Base-by-base conservation (phyloP, 1,140 invertebrate species). In the Pogonus chalceus region DNA sequence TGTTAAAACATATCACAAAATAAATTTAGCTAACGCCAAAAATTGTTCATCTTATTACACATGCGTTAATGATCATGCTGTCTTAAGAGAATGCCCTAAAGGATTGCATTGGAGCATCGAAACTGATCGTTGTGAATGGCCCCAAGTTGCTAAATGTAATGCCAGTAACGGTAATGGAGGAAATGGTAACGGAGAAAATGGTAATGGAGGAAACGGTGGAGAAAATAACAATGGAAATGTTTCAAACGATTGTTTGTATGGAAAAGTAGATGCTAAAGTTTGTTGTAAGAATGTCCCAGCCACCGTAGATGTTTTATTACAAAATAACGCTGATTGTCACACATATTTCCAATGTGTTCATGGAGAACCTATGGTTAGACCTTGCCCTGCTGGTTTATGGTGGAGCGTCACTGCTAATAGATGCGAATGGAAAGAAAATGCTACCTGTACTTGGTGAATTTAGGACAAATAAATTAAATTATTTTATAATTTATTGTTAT, bases 41-140 rank as follows among this genome's bases (percentile, higher is more conserved):
- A 63, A 68, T 31, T 68, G 66, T 31, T 47, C 56, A 12, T 65
- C 65, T n/a, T 68, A 66, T 26, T 53, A 66, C 39, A 57, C 62
- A 1, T 68, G 66, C 51, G 58, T 56, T 47, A 64, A 65, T 7
- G 58, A 54, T 59, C 57, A 64, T 56, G 60, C 62, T 24, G 26
- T 65, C 23, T 58, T 59, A 12, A 65, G 68, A 60, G 55, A 62
- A 48, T 68, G 66, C 48, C 66, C 66, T 3, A n/a, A 12, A 14
- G 66, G 66, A 1, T 49, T 66, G 23, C 66, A 68, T 49, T 68
- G 66, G n/a, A 65, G 62, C 57, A 35, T 48, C 2, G 48, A 58
- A 0, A 35, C 54, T 0, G 53, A 53, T 0, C 65, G 64, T 1
- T 68, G 66, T 31, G 66, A 68, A 23, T 68, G 68, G 54, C 63